Base-by-base conservation (phyloP, 1,140 invertebrate genomes). In the Mycetomoellerius zeteki region DNA sequence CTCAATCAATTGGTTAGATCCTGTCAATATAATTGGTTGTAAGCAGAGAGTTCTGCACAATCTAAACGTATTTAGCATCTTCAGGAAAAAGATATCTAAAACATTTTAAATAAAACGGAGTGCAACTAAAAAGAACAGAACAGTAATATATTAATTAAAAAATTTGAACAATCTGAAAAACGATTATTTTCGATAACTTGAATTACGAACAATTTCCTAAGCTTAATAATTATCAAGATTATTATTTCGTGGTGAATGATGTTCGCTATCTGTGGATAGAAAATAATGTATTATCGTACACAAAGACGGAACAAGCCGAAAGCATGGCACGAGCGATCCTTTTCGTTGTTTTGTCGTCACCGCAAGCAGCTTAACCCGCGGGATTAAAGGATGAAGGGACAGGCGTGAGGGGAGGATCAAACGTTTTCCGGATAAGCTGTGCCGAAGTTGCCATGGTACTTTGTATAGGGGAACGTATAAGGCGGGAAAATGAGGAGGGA, bases 351-450 rank as follows among this genome's bases (percentile, higher is more conserved):
- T 90, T 88, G 86, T 90, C 80, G 86, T 58, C 80, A 85, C 89
- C 89, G 88, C 89, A 81, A 90, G 88, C 50, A 86, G 89, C 89
- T 90, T 90, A 90, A 88, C 86, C 76, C 80, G 56, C 56, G 58
- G 88, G 89, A 90, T 90, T 90, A 90, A 88, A 56, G 86, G 86
- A 90, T 90, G 86, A 90, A 85, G 62, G 76, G 37, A 47, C 75
- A 77, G 69, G 62, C 80, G 80, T 58, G 86, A 81, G 86, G 81
- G 86, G 56, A 90, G 89, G 86, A 90, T 90, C 89, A 90, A 90
- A 90, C 67, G 80, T 90, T 90, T 90, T 81, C 86, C 52, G 89
- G 80, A 90, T 90, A 90, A 90, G 80, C 89, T 72, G 86, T 75
- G 37, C 56, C 54, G 21, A 24, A 82, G 16, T 82, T 82, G 78